Conservation (phyloP, 35 echinoderm and acorn worm genomes). For the Diadema setosum region DNA sequence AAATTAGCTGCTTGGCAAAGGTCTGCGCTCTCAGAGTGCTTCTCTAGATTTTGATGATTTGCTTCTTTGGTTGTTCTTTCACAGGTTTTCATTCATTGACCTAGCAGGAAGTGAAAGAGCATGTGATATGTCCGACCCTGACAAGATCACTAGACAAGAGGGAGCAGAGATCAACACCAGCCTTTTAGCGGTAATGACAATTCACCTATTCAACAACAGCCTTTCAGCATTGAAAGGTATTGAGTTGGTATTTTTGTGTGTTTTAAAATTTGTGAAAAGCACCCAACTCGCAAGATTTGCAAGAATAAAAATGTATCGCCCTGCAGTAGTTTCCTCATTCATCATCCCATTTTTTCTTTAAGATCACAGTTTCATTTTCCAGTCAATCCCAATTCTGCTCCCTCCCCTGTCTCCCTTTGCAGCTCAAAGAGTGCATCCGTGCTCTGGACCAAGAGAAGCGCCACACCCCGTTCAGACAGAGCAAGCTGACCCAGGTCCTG, state of each 20-base stretch:
- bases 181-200: slow-evolving; percentile 85
- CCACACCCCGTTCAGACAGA: slow-evolving; percentile 95
- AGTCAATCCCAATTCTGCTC: background rate
- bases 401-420: background rate
- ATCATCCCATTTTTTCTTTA: too few species aligned
- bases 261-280: too few species aligned
- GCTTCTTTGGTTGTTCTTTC: background rate
- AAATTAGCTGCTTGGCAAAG: too few species aligned
- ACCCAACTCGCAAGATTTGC: too few species aligned
- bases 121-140: slow-evolving; percentile 70
- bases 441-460: slow-evolving; percentile 90
- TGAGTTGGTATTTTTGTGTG: too few species aligned
- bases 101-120: slow-evolving; percentile 96
- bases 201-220: too few species aligned
- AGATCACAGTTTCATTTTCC: too few species aligned
- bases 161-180: slow-evolving; percentile 99
- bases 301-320: too few species aligned
- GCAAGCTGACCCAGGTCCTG: slow-evolving; percentile 93
- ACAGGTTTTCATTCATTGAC: slow-evolving; percentile 90
- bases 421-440: slow-evolving; percentile 95
- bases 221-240: too few species aligned
- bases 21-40: too few species aligned
- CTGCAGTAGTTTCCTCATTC: background rate
- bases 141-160: slow-evolving; percentile 77
- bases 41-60: background rate